These are phyloP conservation scores for Plagodis dolabraria DNA, from an alignment of 2,888 invertebrate species.

Conservation along the genomic window DNA sequence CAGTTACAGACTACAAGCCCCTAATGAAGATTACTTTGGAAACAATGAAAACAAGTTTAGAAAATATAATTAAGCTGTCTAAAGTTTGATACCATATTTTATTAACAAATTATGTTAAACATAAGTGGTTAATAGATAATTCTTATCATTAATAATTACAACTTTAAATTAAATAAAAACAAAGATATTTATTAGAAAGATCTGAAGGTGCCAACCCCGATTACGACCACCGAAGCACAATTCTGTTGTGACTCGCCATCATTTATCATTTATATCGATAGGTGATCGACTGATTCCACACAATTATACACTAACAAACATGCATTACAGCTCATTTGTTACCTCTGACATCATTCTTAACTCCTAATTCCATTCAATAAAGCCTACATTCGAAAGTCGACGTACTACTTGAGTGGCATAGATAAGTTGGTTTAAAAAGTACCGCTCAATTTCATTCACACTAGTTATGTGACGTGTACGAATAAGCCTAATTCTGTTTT, in stretches of 20 bases:
- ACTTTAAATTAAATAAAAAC: no score
- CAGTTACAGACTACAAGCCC: no score
- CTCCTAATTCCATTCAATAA: slow-evolving; percentile 21
- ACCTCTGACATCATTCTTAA: slow-evolving; percentile 9
- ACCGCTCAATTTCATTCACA: slow-evolving; percentile 71
- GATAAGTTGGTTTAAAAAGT: slow-evolving; percentile 48
- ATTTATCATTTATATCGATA: slow-evolving; percentile 73
- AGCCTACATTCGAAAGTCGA: slow-evolving; percentile 34
- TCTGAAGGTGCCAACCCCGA: slow-evolving; percentile 19
- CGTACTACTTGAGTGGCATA: slow-evolving; percentile 24
- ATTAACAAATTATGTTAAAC: no score
- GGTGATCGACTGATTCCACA: slow-evolving; percentile 67
- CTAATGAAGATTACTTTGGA: no score
- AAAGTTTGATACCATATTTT: no score
- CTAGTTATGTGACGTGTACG: slow-evolving; percentile 37
- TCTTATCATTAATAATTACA: no score
- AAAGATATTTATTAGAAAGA: no score
- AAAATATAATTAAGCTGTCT: no score
- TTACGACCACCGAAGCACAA: slow-evolving; percentile 51
- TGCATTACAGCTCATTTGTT: slow-evolving; percentile 18
- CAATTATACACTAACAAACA: slow-evolving; percentile 56
- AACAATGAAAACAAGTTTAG: no score
- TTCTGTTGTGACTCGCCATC: slow-evolving; percentile 56
- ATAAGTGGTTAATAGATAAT: no score
- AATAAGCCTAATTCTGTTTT: slow-evolving; percentile 36